phyloP scores from a whole-genome alignment of 1,140 invertebrate genomes.

The Pseudomyrmex cubaensis region DNA sequence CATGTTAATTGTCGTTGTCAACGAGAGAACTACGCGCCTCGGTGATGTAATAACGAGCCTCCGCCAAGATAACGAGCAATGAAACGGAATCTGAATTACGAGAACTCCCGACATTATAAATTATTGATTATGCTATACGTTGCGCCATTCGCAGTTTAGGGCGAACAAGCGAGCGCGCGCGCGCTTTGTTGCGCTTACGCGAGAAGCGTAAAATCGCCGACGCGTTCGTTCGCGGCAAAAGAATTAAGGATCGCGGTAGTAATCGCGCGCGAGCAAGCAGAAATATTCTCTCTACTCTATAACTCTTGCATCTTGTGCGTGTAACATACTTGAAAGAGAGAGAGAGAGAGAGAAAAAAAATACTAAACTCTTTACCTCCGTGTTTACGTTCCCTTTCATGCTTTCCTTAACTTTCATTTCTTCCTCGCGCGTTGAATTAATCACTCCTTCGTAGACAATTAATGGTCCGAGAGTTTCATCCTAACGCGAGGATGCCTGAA shows the following conservation, averaged over 20 bases:
- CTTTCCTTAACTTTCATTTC: conserved; percentile 33
- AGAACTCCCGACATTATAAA: conserved; percentile 38
- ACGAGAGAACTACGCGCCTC: neutral
- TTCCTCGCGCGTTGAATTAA: conserved; percentile 25
- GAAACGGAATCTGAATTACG: conserved; percentile 33
- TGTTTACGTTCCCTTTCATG: conserved; percentile 9
- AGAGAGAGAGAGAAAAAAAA: neutral
- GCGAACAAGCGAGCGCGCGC: neutral
- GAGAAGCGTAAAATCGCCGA: neutral
- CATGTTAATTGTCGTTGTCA: conserved; percentile 16
- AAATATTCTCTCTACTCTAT: neutral
- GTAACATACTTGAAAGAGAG: neutral
- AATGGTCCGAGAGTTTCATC: neutral
- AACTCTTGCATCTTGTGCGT: neutral
- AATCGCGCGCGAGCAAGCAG: conserved; percentile 16
- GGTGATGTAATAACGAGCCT: conserved; percentile 11
- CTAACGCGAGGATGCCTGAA: neutral
- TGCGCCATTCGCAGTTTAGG: conserved; percentile 35
- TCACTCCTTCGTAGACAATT: conserved; percentile 15
- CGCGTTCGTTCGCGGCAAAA: neutral
- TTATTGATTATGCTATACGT: conserved; percentile 41
- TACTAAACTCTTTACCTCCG: conserved; percentile 1
- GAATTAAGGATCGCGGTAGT: neutral
- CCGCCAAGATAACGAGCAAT: neutral
- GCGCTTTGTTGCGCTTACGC: conserved; percentile 3